Evolutionary conservation across 2,113 vertebrate genomes (phyloP), one percentile per base, ranked within the genome.

Genomic region (Anthoscopus minutus): DNA sequence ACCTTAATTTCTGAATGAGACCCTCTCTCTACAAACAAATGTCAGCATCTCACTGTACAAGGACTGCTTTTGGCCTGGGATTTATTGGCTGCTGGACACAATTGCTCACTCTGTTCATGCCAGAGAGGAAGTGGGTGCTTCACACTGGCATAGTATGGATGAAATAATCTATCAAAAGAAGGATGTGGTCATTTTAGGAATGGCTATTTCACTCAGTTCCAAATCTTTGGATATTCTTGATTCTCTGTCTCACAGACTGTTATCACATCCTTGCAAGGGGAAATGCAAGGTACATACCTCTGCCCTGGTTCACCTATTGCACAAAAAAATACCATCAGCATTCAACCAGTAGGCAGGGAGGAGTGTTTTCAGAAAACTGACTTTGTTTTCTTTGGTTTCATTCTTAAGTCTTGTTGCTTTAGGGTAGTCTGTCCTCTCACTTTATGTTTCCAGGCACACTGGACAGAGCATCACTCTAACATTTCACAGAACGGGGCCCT

Each of bases 31-130:
- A 9, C 15, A 56, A 91, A 64, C 12, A 78, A n/a, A 88, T 51
- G 18, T 31, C 38, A 79, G 40, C 7, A 18, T 11, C 21, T 82
- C 42, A 33, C 35, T 51, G 2, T 20, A 51, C n/a, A 8, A 40
- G n/a, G 25, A 64, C 25, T 25, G 40, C 35, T 81, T 70, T 28
- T 92, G 80, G 35, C 31, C 20, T 38, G 35, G 47, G 9, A 25
- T 69, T 93, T 61, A 30, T 45, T 48, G 54, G 45, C 80, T 78
- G 20, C n/a, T 84, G 60, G 81, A 73, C 33, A 53, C 2, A 15
- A 45, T 6, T 0, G 0, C 42, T 69, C 45, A 31, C 62, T 44
- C 14, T 56, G 24, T 38, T 78, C 31, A 33, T 1, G 3, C 37
- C 35, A 76, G 44, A 84, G 62, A 44, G 78, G 51, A 78, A 47